Evolutionary conservation across 2,113 vertebrate species (phyloP), one percentile per base, ranked within the genome.

Genomic region (Indicator indicator): DNA sequence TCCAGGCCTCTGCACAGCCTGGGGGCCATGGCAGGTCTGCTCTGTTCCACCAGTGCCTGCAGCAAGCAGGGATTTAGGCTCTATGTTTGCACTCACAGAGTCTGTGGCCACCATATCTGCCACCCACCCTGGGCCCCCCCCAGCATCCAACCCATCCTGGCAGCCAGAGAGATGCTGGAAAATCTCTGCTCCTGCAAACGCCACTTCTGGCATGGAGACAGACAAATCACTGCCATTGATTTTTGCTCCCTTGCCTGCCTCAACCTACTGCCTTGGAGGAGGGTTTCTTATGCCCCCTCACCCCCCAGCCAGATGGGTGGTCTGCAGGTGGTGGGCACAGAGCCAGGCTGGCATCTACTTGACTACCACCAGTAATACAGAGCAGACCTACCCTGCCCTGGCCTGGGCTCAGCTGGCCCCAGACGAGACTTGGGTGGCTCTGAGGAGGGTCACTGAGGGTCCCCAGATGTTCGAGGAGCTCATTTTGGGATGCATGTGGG

Each of bases 141-240:
- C 69, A 68, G 32, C 50, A 73, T 32, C 56, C 9, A 1, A 6
- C 50, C 26, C 32, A 6, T 32, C 26, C 74, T n/a, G 83, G 56
- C 83, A 91, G 75, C 64, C 5, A 0, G 26, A 42, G 40, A 69
- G 55, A 32, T 42, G 50, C 79, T 85, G 78, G 50, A 65, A 50
- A 94, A 93, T 78, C 70, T 46, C 33, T 27, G 87, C 62, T 95
- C 70, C 87, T 69, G 52, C 75, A 65, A 79, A 58, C 1, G 0
- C 67, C 44, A 7, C 27, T 1, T 54, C 89, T 94, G 70, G 28
- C 82, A 58, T 50, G 40, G 82, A 94, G 36, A 88, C 50, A 36
- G 75, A 67, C 68, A 67, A 91, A 93, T 91, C 78, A 63, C 48
- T 84, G 52, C 3, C 30, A 88, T 67, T 83, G 89, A 83, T 95